Evolutionary conservation across 2,113 vertebrate species (phyloP).

Genomic region (Pipa parva): DNA sequence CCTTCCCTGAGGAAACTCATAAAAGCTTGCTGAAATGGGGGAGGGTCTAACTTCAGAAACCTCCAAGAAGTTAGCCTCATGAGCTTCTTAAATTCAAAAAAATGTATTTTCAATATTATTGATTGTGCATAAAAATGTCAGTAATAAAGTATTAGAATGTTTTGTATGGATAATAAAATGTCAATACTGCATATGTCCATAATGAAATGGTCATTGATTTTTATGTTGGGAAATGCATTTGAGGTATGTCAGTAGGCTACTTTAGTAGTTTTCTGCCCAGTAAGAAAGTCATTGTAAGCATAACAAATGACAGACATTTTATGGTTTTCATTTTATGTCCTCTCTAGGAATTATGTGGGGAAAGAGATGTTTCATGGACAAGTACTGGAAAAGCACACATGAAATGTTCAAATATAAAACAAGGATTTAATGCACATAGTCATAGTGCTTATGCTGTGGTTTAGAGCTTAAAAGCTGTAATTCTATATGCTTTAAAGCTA

Average conservation of each 20-base stretch:
- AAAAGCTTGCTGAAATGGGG: constrained; percentile 1
- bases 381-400: neutral
- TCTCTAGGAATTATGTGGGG: neutral
- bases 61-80: neutral
- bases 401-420: constrained; percentile 1
- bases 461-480: neutral
- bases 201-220: constrained; percentile 2
- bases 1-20: constrained; percentile 8
- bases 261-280: neutral
- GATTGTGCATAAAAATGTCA: neutral
- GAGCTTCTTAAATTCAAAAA: neutral
- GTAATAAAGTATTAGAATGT: neutral
- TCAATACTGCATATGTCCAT: constrained; percentile 2
- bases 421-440: neutral
- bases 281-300: neutral
- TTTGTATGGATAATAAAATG: constrained; percentile 1
- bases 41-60: neutral
- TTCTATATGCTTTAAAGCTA: neutral
- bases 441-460: neutral
- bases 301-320: neutral
- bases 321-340: neutral
- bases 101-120: neutral
- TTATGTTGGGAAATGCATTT: neutral
- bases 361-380: neutral
- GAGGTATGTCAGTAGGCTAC: neutral